Percentiles rank a stretch among this genome's conserved stretches.
phyloP scores from a whole-genome alignment of 2,888 invertebrate species.

The Antitype chi region DNA sequence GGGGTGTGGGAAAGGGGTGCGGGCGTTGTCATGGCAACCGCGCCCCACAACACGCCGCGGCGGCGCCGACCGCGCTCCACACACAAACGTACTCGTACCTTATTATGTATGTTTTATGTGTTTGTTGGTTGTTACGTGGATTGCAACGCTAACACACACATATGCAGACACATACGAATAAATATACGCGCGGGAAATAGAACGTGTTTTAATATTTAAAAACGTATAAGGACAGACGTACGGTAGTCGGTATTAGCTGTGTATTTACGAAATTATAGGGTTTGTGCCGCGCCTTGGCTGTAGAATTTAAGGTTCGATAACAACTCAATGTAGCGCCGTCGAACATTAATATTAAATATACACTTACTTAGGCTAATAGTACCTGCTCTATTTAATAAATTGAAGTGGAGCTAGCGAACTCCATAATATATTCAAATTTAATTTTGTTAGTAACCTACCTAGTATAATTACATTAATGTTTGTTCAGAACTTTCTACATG shows the following conservation, averaged over 20 bases:
- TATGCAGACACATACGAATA: slow-evolving; percentile 63
- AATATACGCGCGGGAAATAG: slow-evolving; percentile 78
- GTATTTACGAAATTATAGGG: slow-evolving; percentile 64
- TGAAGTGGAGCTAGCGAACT: slow-evolving; percentile 20
- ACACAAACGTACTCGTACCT: slow-evolving; percentile 75
- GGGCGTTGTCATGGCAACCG: slow-evolving; percentile 83
- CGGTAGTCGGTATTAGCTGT: slow-evolving; percentile 55
- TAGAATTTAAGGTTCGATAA: slow-evolving; percentile 45
- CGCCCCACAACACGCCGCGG: slow-evolving; percentile 89
- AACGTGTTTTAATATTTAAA: slow-evolving; percentile 84
- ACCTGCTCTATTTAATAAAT: slow-evolving; percentile 42
- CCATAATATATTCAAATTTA: slow-evolving; percentile 29
- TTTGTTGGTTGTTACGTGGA: slow-evolving; percentile 81
- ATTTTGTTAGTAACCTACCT: slow-evolving; percentile 12
- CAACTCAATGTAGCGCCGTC: slow-evolving; percentile 47
- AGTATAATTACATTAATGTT: slow-evolving; percentile 16
- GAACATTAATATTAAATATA: slow-evolving; percentile 38
- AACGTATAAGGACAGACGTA: slow-evolving; percentile 71
- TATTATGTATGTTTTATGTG: slow-evolving; percentile 84
- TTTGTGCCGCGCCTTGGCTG: slow-evolving; percentile 20
- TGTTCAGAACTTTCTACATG: slow-evolving; percentile 19
- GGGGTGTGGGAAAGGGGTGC: slow-evolving; percentile 74
- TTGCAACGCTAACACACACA: slow-evolving; percentile 75
- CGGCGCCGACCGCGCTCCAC: slow-evolving; percentile 84
- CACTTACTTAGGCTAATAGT: slow-evolving; percentile 41